Base-by-base conservation (phyloP, 2,113 vertebrate genomes). In the Noturus placidus region DNA sequence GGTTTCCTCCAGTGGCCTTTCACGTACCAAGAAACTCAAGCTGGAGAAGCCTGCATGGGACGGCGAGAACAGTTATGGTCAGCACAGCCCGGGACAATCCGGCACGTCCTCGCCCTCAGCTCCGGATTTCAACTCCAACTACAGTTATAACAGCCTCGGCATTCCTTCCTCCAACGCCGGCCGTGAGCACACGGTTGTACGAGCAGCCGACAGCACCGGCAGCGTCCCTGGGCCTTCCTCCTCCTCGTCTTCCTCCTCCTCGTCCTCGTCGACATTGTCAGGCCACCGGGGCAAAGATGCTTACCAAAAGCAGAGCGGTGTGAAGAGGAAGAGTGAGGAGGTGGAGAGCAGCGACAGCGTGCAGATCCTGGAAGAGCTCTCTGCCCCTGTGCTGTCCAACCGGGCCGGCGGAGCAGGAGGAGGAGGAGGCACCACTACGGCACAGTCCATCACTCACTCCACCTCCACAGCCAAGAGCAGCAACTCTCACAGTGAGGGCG, bases 261-360 rank as follows among this genome's bases (percentile, higher is more conserved):
- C 76, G 5, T 92, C 93, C 52, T 78, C 83, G 0, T 90, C 89
- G 0, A 91, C 91, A 6, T 59, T 85, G 0, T 95, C 97, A 0
- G 96, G 96, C 90, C 97, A 96, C 25, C 97, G 96, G 17, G 95
- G 93, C 88, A 97, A 95, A 93, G 97, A 97, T 90, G 95, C 96
- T 0, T 97, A 97, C 94, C 96, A 96, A 94, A 98, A 98, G 95
- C 97, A 96, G 95, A 96, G 97, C 95, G 97, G 97, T 90, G 90
- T 98, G 95, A 99, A 99, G 96, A 95, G 98, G 93, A 99, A 99
- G 93, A 99, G 98, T 93, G 97, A 99, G 92, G 98, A 99, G 94
- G 97, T 97, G 0, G 98, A 99, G 93, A 99, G 97, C 96, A 98
- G 98, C 91, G 97, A 98, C 95, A 99, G 98, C 2, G 98, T 99